phyloP scores from a whole-genome alignment of 2,888 invertebrate species.

The Heteropelma amictum region DNA sequence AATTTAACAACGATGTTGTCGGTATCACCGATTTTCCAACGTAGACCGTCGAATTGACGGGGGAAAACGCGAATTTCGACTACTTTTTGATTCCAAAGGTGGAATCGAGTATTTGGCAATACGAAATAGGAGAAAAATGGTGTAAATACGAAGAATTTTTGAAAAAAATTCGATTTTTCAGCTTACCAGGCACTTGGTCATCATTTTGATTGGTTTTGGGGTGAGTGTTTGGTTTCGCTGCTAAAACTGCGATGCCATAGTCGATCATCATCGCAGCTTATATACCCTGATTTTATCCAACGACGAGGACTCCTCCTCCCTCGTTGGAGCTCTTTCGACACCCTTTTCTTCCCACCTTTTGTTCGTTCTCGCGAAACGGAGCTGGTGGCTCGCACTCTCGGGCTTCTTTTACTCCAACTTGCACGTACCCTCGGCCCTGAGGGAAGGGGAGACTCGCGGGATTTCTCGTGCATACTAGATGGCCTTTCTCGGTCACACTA shows the following conservation, averaged over 20 bases:
- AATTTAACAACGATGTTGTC: neutral
- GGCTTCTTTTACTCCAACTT: conserved; percentile 10
- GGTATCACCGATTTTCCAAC: no score
- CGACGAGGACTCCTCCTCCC: conserved; percentile 49
- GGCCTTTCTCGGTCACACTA: conserved; percentile 56
- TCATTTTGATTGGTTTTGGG: conserved; percentile 66
- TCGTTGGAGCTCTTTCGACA: neutral
- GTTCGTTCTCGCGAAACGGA: conserved; percentile 12
- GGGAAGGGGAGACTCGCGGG: conserved; percentile 58
- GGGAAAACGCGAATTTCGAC: no score
- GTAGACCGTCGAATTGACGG: no score
- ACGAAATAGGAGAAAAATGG: neutral
- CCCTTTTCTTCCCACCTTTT: neutral
- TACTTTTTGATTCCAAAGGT: neutral
- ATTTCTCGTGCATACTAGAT: conserved; percentile 63
- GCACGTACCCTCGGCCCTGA: conserved; percentile 42
- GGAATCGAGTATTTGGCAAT: no score
- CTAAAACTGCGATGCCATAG: conserved; percentile 68
- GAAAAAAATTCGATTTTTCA: neutral
- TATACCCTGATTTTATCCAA: conserved; percentile 64
- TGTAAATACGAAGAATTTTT: neutral
- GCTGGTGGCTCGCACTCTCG: conserved; percentile 34
- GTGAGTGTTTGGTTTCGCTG: conserved; percentile 59
- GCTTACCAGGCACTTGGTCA: conserved; percentile 73
- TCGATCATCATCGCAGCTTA: conserved; percentile 62